Percentiles rank a stretch among this genome's conserved stretches.
Conservation (phyloP, 2,797 vertebrate species). For the Coregonus sp. region DNA sequence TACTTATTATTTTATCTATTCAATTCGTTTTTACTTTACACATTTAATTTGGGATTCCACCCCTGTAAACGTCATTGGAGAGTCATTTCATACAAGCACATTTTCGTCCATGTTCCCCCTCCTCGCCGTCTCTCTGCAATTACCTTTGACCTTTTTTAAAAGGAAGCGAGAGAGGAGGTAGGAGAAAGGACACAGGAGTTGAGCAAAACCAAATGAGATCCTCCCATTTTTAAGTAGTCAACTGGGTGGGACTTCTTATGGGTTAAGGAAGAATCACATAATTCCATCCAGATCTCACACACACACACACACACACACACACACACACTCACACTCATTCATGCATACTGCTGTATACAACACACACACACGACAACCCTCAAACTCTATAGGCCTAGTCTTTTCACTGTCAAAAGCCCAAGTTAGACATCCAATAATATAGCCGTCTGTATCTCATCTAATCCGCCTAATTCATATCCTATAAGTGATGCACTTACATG, state of each 20-base stretch:
- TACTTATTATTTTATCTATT: too few species aligned
- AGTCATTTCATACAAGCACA: too few species aligned
- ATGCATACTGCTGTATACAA: not conserved
- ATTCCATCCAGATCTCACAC: too few species aligned
- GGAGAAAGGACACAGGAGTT: too few species aligned
- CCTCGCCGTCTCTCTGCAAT: not conserved
- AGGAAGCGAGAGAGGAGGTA: too few species aligned
- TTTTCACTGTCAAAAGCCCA: slow-evolving; percentile 4
- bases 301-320: not conserved
- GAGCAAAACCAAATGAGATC: too few species aligned
- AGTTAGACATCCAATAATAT: not conserved
- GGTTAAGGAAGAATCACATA: too few species aligned
- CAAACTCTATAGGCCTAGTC: not conserved
- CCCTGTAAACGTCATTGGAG: too few species aligned
- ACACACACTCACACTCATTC: not conserved
- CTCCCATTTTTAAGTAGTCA: too few species aligned
- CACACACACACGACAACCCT: not conserved
- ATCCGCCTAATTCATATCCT: not conserved
- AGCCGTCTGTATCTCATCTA: not conserved
- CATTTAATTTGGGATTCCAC: too few species aligned
- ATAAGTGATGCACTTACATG: slow-evolving; percentile 16
- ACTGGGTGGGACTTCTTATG: too few species aligned
- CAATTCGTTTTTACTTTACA: too few species aligned
- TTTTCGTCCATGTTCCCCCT: not conserved
- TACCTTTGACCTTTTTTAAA: not conserved